Evolutionary conservation across 2,797 vertebrate species (phyloP), one percentile per base, ranked within the genome.

Genomic region (Limosa lapponica): DNA sequence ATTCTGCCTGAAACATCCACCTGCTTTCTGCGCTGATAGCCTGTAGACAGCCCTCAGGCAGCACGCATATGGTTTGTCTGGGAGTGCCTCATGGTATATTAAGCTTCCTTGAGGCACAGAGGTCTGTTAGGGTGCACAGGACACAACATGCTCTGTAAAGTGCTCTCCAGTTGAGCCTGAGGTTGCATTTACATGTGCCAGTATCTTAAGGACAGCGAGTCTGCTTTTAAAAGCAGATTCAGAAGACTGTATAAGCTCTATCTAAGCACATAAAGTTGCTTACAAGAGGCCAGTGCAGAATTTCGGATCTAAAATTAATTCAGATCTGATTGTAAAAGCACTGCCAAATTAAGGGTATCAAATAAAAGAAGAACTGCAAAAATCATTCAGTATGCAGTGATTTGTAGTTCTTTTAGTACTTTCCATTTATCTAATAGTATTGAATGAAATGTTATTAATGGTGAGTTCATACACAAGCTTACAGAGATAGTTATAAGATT

Each of bases 361-460:
- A 90, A 67, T 37, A 41, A 71, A 49, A 85, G 39, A 59, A 25
- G 1, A 81, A 57, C 18, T 27, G 10, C 13, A 58, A 39, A 82
- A 80, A 27, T 36, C 0, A 0, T 51, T 82, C 28, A 24, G 3
- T 30, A 8, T 69, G 10, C 39, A 54, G 7, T 9, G 0, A 39
- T 23, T 44, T 2, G 4, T 64, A 30, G 9, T 39, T 65, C 1
- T 61, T 92, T 22, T 30, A 62, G 15, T 72, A 16, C 8, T 80
- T 83, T 65, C 7, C 39, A 14, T 59, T 92, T 84, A 54, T 37
- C 36, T 84, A 58, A 44, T 9, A 82, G 13, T 30, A 20, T 0
- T 12, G 9, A 77, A 85, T 52, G 4, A 66, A 58, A 57, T 8
- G 1, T 24, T 70, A 52, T 16, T 78, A 54, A 67, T 30, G 52